These are phyloP conservation scores for Pardalotus punctatus DNA, from an alignment of 2,113 vertebrate species.

Conservation along the genomic window DNA sequence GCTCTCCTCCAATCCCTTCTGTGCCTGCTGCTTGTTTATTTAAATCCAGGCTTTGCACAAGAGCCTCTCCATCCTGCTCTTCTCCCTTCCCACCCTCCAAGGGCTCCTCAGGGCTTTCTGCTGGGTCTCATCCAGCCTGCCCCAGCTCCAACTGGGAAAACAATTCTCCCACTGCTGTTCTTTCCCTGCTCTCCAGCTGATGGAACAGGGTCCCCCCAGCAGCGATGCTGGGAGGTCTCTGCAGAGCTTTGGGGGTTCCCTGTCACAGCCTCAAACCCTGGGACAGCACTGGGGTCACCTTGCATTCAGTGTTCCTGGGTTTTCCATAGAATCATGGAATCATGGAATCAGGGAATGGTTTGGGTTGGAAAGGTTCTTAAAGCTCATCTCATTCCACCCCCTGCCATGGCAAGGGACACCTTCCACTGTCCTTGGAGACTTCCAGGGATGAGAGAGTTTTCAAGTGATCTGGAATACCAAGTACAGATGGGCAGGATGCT, in stretches of 20 bases:
- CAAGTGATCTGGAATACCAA: background rate
- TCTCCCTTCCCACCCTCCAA: background rate
- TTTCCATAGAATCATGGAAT: background rate
- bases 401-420: background rate
- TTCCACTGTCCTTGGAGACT: background rate
- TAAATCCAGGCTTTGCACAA: background rate
- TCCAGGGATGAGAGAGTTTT: background rate
- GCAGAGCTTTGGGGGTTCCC: background rate
- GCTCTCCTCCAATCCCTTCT: background rate
- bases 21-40: background rate
- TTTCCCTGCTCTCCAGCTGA: too few species aligned
- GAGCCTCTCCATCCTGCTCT: background rate
- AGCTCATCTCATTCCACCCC: background rate
- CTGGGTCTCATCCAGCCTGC: background rate
- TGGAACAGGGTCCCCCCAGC: rapidly evolving
- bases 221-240: background rate
- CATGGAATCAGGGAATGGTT: background rate
- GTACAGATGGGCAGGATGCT: background rate
- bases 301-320: rapidly evolving
- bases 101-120: background rate
- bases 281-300: background rate
- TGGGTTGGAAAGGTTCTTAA: background rate
- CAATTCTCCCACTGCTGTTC: background rate
- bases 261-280: background rate
- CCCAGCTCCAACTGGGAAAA: background rate